Conservation (phyloP, 2,113 vertebrate species). For the Ivindomyrus marchei region DNA sequence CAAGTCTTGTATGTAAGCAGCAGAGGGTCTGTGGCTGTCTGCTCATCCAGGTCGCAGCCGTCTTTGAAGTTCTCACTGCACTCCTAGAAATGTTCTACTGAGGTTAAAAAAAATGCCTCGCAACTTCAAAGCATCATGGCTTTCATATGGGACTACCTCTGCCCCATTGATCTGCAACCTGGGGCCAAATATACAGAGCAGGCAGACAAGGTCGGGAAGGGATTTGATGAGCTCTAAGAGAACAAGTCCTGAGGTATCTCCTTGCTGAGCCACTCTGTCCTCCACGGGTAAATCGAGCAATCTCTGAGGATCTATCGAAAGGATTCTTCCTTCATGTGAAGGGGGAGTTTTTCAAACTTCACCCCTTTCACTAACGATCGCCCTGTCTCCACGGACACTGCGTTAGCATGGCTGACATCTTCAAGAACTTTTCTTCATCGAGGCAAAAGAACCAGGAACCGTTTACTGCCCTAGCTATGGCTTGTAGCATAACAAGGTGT, state of each 20-base stretch:
- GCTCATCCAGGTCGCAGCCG: neutral
- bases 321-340: neutral
- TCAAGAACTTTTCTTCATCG: neutral
- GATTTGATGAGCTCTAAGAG: neutral
- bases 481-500: neutral
- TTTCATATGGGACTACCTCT: constrained; percentile 22
- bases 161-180: constrained; percentile 29
- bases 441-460: neutral
- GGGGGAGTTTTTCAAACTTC: neutral
- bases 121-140: constrained; percentile 31
- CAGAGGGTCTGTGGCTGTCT: neutral
- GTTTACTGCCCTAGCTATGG: neutral
- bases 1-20: neutral
- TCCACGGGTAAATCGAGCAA: neutral
- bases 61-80: constrained; percentile 18
- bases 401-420: neutral
- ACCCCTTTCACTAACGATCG: neutral
- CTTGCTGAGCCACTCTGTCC: neutral
- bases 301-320: neutral
- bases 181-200: constrained; percentile 21
- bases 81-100: constrained; percentile 6
- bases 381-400: neutral
- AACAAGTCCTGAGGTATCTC: constrained; percentile 5
- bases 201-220: neutral
- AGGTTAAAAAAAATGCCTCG: constrained; percentile 11